Evolutionary conservation across 23 tunicate genomes (phyloP).

Genomic region (Botrylloides violaceus): DNA sequence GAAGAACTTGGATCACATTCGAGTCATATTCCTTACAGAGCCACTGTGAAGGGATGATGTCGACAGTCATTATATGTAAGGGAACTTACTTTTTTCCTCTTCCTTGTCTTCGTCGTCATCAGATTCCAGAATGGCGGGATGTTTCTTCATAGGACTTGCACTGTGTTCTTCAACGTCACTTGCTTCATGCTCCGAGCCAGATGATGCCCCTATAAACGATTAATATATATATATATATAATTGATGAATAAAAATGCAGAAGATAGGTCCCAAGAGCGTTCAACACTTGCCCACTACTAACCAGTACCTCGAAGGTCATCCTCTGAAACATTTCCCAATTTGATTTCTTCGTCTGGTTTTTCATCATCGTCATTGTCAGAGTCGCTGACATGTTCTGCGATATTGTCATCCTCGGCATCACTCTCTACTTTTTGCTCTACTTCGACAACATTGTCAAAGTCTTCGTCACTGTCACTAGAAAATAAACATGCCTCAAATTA

Average conservation of each 20-base stretch:
- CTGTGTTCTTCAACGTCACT: slow-evolving; percentile 13
- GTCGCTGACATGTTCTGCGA: slow-evolving; percentile 69
- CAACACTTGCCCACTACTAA: too few relatives aligned
- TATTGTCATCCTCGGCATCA: slow-evolving; percentile 67
- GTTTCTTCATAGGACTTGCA: slow-evolving; percentile 1
- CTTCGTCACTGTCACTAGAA: slow-evolving; percentile 28
- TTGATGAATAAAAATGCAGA: neutral
- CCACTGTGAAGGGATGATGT: too few relatives aligned
- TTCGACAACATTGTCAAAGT: slow-evolving; percentile 66
- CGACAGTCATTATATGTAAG: too few relatives aligned
- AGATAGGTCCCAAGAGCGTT: neutral
- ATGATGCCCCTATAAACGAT: slow-evolving; percentile 10
- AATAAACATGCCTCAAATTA: too few relatives aligned
- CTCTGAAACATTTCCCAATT: slow-evolving; percentile 47
- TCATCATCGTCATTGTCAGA: slow-evolving; percentile 52
- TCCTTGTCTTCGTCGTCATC: slow-evolving; percentile 31
- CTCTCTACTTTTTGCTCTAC: slow-evolving; percentile 46
- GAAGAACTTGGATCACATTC: too few relatives aligned
- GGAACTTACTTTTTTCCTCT: too few relatives aligned
- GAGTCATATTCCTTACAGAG: too few relatives aligned
- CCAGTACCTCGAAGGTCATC: slow-evolving; percentile 56
- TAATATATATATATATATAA: neutral
- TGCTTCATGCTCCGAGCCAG: slow-evolving; percentile 18
- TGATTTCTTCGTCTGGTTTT: slow-evolving; percentile 28
- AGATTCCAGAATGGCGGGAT: neutral